Conservation (phyloP, 2,888 invertebrate genomes). For the Tachina fera region DNA sequence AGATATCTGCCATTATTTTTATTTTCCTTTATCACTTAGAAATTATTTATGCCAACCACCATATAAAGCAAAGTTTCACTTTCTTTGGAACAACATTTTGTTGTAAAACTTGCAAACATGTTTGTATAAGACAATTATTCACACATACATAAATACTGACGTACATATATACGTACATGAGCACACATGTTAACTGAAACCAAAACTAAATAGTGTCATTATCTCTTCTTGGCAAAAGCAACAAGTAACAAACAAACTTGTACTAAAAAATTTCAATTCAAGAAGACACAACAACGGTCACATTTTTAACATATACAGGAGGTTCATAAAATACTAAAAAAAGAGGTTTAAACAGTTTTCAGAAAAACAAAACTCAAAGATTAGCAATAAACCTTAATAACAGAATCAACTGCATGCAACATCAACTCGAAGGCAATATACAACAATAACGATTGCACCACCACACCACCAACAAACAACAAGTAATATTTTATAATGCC, state of each 20-base stretch:
- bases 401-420: conserved; percentile 57
- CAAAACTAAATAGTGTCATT: conserved; percentile 59
- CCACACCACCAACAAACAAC: conserved; percentile 32
- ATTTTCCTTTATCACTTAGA: conserved; percentile 22
- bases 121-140: conserved; percentile 43
- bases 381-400: conserved; percentile 67
- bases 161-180: not conserved
- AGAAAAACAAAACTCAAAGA: conserved; percentile 53
- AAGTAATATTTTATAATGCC: conserved; percentile 66
- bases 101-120: conserved; percentile 31
- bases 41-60: conserved; percentile 51
- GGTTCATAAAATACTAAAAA: conserved; percentile 24
- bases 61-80: conserved; percentile 58
- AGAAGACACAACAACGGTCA: conserved; percentile 43
- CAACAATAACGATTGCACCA: conserved; percentile 41
- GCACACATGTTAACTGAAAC: conserved; percentile 21
- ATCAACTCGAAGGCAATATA: conserved; percentile 30
- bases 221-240: conserved; percentile 42
- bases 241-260: not conserved
- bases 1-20: conserved; percentile 7
- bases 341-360: conserved; percentile 23
- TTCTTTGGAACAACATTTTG: conserved; percentile 61
- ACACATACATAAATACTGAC: conserved; percentile 5
- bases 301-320: conserved; percentile 50
- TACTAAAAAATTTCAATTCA: conserved; percentile 21